Conservation (phyloP, 1,140 invertebrate genomes). For the Bombus soroeensis region DNA sequence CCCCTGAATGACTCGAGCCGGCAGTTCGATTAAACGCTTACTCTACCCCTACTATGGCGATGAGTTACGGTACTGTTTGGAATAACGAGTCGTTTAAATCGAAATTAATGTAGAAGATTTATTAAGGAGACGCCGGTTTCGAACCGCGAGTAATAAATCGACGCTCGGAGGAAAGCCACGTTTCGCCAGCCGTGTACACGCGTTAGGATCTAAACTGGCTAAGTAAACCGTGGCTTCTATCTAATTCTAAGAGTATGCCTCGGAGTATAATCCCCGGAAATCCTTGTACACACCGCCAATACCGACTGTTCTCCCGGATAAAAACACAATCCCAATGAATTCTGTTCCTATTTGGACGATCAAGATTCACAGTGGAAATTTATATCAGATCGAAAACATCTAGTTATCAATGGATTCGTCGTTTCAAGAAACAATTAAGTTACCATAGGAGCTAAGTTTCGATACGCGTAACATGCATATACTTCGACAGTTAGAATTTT, state of each 20-base stretch:
- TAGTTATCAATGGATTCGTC: too few relatives aligned
- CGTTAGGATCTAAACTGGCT: conserved; percentile 45
- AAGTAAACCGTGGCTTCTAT: conserved; percentile 29
- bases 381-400: too few relatives aligned
- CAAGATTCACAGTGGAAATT: not conserved
- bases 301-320: not conserved
- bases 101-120: conserved; percentile 59
- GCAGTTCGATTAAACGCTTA: conserved; percentile 45
- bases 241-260: conserved; percentile 32
- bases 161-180: conserved; percentile 29
- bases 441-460: too few relatives aligned
- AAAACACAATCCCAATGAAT: not conserved
- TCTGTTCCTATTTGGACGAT: not conserved
- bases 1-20: conserved; percentile 39
- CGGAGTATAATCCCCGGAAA: conserved; percentile 30
- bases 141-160: conserved; percentile 45
- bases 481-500: too few relatives aligned
- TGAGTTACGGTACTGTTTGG: conserved; percentile 37
- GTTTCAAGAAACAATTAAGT: too few relatives aligned
- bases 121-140: conserved; percentile 38
- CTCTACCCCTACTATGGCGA: not conserved
- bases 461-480: too few relatives aligned
- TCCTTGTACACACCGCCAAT: not conserved
- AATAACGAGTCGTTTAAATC: conserved; percentile 59
- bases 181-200: conserved; percentile 10